Conservation (phyloP, 2,888 invertebrate genomes). For the Ctenicera cuprea region DNA sequence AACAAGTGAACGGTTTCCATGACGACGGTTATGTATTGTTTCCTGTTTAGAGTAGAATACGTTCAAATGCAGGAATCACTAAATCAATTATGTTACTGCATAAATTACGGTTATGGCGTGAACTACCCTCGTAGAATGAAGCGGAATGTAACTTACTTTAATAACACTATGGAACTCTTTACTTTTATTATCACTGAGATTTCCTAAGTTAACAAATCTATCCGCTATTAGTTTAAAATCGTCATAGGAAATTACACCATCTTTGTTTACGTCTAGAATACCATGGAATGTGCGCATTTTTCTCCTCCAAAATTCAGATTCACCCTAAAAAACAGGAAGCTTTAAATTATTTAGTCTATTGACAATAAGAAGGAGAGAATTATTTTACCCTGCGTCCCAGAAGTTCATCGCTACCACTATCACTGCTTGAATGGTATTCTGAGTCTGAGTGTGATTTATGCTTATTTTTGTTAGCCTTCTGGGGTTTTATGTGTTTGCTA, state of each 20-base stretch:
- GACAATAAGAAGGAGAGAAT: background rate
- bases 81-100: too few species aligned
- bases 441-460: constrained; percentile 27
- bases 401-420: constrained; percentile 51
- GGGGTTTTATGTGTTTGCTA: constrained; percentile 53
- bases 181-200: constrained; percentile 80
- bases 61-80: too few species aligned
- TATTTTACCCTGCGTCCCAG: constrained; percentile 54
- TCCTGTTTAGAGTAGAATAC: too few species aligned
- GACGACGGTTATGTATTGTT: too few species aligned
- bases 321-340: constrained; percentile 69
- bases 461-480: constrained; percentile 36
- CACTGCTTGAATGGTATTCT: constrained; percentile 53
- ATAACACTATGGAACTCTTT: constrained; percentile 83
- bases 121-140: too few species aligned
- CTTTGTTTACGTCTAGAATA: constrained; percentile 89
- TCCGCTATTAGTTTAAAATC: constrained; percentile 86
- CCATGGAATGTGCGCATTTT: constrained; percentile 91
- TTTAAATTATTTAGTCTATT: background rate
- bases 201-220: constrained; percentile 85
- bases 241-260: constrained; percentile 88
- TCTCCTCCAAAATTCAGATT: constrained; percentile 85
- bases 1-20: too few species aligned
- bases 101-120: too few species aligned
- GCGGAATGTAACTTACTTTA: constrained; percentile 73